Conservation (phyloP, 2,888 invertebrate species). For the Leptinotarsa rubiginosa region DNA sequence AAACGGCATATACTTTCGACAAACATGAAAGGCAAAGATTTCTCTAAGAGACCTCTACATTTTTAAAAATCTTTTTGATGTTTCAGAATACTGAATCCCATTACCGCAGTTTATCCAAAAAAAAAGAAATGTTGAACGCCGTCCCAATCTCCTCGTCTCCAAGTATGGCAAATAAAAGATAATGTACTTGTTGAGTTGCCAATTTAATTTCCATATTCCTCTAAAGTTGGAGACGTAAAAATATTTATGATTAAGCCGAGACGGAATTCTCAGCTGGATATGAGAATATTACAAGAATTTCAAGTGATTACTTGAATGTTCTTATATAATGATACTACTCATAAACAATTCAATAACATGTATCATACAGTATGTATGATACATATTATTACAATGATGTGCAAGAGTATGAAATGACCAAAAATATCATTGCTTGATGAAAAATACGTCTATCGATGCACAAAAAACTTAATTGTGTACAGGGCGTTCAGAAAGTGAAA, state of each 20-base stretch:
- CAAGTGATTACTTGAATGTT: background rate
- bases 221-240: background rate
- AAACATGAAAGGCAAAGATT: background rate
- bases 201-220: conserved; percentile 1
- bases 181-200: background rate
- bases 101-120: background rate
- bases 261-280: background rate
- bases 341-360: too few relatives aligned
- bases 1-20: background rate
- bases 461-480: too few relatives aligned
- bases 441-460: too few relatives aligned
- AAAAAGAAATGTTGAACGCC: background rate
- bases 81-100: background rate
- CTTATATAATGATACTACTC: too few relatives aligned
- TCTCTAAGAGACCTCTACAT: background rate
- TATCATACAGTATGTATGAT: too few relatives aligned
- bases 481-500: too few relatives aligned
- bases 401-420: too few relatives aligned
- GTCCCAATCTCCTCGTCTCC: background rate
- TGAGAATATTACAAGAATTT: background rate
- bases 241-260: background rate
- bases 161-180: background rate
- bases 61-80: background rate
- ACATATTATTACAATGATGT: too few relatives aligned
- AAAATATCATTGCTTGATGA: too few relatives aligned